Evolutionary conservation across 2,113 vertebrate species (phyloP).

Genomic region (Herpetotheres cachinnans): DNA sequence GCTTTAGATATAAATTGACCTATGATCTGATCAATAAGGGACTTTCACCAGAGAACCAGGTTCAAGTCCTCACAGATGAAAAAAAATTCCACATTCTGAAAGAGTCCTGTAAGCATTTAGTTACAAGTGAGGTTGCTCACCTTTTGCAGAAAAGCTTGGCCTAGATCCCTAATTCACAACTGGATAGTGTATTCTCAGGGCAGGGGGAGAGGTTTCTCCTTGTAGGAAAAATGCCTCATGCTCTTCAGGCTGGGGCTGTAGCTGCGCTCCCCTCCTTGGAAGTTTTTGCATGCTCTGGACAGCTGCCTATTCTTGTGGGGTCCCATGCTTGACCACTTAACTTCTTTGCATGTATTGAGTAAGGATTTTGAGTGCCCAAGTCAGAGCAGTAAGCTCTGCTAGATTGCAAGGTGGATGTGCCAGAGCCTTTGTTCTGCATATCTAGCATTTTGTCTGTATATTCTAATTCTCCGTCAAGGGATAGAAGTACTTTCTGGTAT

Average conservation of each 20-base stretch:
- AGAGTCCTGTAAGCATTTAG: background rate
- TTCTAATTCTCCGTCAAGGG: background rate
- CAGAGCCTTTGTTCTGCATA: background rate
- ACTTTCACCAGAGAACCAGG: background rate
- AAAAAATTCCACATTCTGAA: background rate
- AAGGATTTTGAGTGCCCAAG: background rate
- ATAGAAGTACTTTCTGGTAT: background rate
- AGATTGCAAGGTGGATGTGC: background rate
- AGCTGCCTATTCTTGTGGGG: background rate
- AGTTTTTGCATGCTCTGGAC: background rate
- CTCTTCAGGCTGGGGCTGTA: background rate
- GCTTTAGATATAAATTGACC: background rate
- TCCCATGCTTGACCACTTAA: background rate
- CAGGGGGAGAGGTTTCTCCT: background rate
- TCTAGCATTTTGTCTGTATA: background rate
- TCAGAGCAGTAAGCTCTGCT: background rate
- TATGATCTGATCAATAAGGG: background rate
- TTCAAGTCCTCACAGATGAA: background rate
- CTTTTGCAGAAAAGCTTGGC: background rate
- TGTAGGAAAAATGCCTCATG: background rate
- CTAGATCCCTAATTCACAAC: background rate
- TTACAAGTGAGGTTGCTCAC: background rate
- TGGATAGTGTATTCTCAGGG: background rate
- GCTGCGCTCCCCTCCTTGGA: background rate
- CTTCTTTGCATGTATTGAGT: background rate